Percentiles rank a stretch among this genome's conserved stretches.
Conservation (phyloP, 2,113 vertebrate genomes). For the Meles meles region DNA sequence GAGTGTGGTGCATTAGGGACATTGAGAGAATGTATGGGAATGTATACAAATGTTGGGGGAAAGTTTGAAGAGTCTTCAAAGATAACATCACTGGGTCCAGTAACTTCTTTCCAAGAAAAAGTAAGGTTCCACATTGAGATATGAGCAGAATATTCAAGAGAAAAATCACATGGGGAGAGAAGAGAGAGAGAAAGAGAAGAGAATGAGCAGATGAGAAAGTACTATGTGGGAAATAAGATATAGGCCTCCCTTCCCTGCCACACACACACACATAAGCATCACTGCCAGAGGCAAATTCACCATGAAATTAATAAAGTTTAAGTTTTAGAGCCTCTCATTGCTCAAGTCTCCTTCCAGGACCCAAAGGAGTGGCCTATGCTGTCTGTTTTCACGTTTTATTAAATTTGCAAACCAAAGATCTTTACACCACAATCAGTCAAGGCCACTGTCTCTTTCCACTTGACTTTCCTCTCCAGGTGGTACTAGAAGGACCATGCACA, state of each 20-base stretch:
- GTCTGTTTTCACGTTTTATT: neutral
- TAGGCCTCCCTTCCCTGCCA: fast-evolving
- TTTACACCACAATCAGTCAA: neutral
- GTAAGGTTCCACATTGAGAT: neutral
- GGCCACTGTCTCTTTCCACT: neutral
- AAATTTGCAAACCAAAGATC: neutral
- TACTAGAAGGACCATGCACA: neutral
- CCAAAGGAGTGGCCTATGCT: neutral
- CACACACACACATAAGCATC: neutral
- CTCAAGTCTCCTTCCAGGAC: neutral
- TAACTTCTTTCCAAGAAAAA: neutral
- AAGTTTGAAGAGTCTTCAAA: neutral
- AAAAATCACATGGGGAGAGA: neutral
- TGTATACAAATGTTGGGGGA: neutral
- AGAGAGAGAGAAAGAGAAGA: neutral
- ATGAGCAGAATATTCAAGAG: neutral
- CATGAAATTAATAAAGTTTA: neutral
- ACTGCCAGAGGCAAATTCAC: neutral
- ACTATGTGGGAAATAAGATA: neutral
- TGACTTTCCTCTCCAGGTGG: neutral
- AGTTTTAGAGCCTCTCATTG: neutral
- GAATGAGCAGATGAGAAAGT: neutral
- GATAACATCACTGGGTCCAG: neutral
- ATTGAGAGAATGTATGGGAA: neutral
- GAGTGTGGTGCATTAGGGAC: neutral